Evolutionary conservation across 2,113 vertebrate genomes (phyloP), one percentile per base, ranked within the genome.

Genomic region (Colaptes auratus): DNA sequence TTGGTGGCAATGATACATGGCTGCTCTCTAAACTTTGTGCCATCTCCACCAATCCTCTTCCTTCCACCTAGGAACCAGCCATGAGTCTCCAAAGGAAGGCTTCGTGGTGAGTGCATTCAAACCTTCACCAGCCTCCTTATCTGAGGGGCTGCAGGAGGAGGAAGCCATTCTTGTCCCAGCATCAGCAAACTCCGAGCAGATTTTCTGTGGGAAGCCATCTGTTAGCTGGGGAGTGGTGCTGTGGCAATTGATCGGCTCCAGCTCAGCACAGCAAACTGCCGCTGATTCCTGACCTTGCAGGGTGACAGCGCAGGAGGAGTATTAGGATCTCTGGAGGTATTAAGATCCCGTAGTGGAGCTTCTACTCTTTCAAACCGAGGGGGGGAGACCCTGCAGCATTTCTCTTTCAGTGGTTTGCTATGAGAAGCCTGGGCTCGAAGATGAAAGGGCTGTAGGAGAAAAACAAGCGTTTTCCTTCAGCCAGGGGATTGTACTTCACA

Each of bases 191-290:
- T 90, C 2, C 0, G 80, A 96, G 93, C 95, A 97, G 95, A 94
- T 96, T 97, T 97, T 96, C 75, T 96, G 96, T 94, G 79, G 93
- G 91, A 93, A 91, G 83, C 91, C 87, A 95, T 97, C 92, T 96
- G 96, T 96, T 82, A 79, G 72, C 78, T 92, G 67, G 86, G 84
- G 82, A 89, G 74, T 42, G 61, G 61, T 85, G 58, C 92, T 95
- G 70, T 96, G 89, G 96, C 95, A 81, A 94, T 95, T 89, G 95
- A 93, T 91, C 16, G 13, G 70, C 85, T 96, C 91, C 91, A 94
- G 67, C 93, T 83, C 93, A 53, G 50, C 52, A 93, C 66, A 60
- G 46, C 70, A 79, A 87, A 84, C 70, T 76, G 79, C 30, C 55
- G 79, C 30, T 52, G 92, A 95, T 94, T 74, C 65, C 66, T 93